phyloP scores from a whole-genome alignment of 2,113 vertebrate genomes.

The Haemorhous mexicanus region DNA sequence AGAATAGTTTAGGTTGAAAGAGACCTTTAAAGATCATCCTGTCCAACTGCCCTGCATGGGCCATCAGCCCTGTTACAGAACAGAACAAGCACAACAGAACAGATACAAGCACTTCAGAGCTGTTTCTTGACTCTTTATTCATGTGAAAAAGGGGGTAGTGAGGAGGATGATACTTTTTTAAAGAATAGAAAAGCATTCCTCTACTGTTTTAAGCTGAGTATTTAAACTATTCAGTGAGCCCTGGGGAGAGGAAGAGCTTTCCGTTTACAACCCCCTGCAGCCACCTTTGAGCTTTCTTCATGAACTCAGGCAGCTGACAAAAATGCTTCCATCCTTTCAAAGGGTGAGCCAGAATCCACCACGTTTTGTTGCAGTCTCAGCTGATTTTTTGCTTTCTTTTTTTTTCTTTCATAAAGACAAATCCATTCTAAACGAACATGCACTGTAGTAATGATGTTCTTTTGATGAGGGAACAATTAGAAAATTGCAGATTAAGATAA shows the following conservation, averaged over 20 bases:
- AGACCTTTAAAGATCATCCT: neutral
- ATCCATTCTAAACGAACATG: neutral
- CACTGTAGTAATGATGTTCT: neutral
- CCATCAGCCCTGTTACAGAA: neutral
- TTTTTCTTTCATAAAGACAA: neutral
- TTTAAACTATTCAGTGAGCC: neutral
- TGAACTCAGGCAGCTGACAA: neutral
- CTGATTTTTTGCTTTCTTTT: neutral
- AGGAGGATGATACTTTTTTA: neutral
- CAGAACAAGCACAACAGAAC: neutral
- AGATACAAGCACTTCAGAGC: neutral
- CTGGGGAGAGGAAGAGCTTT: neutral
- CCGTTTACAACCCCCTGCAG: neutral
- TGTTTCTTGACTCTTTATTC: neutral
- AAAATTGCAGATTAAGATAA: neutral
- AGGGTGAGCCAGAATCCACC: neutral
- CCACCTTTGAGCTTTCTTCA: neutral
- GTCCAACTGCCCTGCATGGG: neutral
- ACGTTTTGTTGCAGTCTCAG: neutral
- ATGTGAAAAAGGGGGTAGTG: neutral
- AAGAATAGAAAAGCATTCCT: neutral
- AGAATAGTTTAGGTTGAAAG: neutral
- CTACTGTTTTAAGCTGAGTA: neutral
- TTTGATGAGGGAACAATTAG: neutral
- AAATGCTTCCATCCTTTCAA: neutral